Evolutionary conservation across 1,140 invertebrate genomes (phyloP), one percentile per base, ranked within the genome.

Genomic region (Ericerus pela): DNA sequence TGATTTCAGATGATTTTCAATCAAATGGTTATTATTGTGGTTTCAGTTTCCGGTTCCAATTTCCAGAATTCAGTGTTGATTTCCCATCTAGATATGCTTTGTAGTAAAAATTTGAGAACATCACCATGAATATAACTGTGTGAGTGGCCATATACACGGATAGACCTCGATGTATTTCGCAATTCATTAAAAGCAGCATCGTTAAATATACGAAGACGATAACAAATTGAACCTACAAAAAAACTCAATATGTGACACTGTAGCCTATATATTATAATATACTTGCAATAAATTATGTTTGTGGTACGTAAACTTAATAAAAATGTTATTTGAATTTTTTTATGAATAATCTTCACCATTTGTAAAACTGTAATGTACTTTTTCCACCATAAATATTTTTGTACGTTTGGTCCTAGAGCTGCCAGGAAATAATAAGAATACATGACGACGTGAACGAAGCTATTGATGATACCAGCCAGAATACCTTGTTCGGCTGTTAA

Each of bases 351-450:
- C n/a, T 51, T 55, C 70, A 80, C 80, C 71, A 87, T 67, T 68
- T 87, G 84, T 36, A 85, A 74, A 62, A 72, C 72, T 0, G 84
- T 88, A 68, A 87, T 77, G 66, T 88, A 84, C 63, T 80, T 84
- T 64, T 87, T 87, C 82, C 84, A 88, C 82, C 83, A 86, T 1
- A 86, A 66, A 59, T 80, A 83, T 61, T 81, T 81, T 62, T 75
- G 78, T 58, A 81, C 77, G 20, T 72, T 62, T 3, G 82, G 81
- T 12, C 82, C 81, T 51, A 85, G 63, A 0, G 83, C 80, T 0
- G 83, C 73, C 28, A 85, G 69, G 22, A 83, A 68, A 66, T 87
- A 87, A 64, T 87, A 87, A 10, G 72, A 68, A 65, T 87, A 86
- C 84, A 87, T 86, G 5, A 84, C 62, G 2, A 83, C 70, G 60